Evolutionary conservation across 2,113 vertebrate genomes (phyloP).

Genomic region (Chaenocephalus aceratus): DNA sequence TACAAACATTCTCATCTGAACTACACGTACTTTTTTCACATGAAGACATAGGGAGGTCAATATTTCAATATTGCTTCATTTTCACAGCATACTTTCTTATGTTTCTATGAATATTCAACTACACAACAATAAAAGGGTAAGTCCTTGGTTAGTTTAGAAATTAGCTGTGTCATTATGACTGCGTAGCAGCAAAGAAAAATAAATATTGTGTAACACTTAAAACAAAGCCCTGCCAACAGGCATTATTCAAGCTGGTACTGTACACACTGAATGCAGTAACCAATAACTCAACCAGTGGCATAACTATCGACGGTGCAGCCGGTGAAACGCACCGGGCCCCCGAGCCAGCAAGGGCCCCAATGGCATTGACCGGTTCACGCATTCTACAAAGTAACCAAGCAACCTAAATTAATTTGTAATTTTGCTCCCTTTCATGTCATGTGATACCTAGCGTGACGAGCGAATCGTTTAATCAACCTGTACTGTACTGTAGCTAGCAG

Average conservation of each 20-base stretch:
- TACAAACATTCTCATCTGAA: not conserved
- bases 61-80: not conserved
- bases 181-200: not conserved
- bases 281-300: slow-evolving; percentile 1
- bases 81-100: not conserved
- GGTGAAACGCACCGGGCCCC: too few species aligned
- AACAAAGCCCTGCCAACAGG: slow-evolving; percentile 8
- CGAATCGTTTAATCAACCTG: too few species aligned
- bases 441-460: too few species aligned
- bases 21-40: not conserved
- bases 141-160: not conserved
- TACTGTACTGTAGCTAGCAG: too few species aligned
- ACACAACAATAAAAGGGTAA: not conserved
- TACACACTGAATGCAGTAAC: slow-evolving; percentile 21
- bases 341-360: too few species aligned
- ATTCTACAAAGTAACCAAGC: too few species aligned
- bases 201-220: slow-evolving; percentile 5
- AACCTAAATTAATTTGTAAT: too few species aligned
- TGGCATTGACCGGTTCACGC: too few species aligned
- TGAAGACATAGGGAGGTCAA: not conserved
- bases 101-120: not conserved
- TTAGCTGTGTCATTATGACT: not conserved
- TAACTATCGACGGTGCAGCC: too few species aligned
- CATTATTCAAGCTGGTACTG: slow-evolving; percentile 3
- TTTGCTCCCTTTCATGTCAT: too few species aligned